phyloP scores from a whole-genome alignment of 2,797 vertebrate species.

The Pogonophryne albipinna region DNA sequence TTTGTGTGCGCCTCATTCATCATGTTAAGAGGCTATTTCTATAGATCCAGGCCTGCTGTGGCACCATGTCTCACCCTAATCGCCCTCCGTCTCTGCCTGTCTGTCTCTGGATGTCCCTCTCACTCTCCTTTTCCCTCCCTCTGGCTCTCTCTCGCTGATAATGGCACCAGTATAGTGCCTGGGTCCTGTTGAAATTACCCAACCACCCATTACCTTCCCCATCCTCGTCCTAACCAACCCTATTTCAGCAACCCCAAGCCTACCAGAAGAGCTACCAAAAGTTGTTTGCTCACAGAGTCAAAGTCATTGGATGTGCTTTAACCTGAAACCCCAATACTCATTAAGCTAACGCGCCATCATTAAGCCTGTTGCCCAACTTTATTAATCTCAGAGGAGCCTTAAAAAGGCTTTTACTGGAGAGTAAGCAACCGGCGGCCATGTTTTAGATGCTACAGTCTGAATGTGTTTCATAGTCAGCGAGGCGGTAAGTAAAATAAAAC shows the following conservation, averaged over 20 bases:
- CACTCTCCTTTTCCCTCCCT: constrained; percentile 23
- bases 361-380: constrained; percentile 53
- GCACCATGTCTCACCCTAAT: constrained; percentile 81
- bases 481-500: not conserved
- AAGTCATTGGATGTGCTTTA: constrained; percentile 39
- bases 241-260: constrained; percentile 48
- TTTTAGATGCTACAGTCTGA: constrained; percentile 6
- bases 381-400: constrained; percentile 64
- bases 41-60: constrained; percentile 73
- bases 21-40: constrained; percentile 79
- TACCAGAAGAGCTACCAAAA: constrained; percentile 16
- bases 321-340: constrained; percentile 56
- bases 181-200: constrained; percentile 63
- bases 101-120: constrained; percentile 72
- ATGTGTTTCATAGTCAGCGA: constrained; percentile 2
- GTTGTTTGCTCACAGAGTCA: constrained; percentile 16
- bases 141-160: constrained; percentile 56
- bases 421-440: constrained; percentile 5
- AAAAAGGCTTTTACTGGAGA: constrained; percentile 70
- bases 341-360: constrained; percentile 60
- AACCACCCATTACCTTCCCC: constrained; percentile 64
- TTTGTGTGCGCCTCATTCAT: constrained; percentile 61
- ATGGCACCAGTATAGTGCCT: constrained; percentile 64
- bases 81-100: constrained; percentile 73
- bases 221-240: constrained; percentile 49